Evolutionary conservation across 2,797 vertebrate genomes (phyloP).

Genomic region (Myiothlypis chrysogaster): DNA sequence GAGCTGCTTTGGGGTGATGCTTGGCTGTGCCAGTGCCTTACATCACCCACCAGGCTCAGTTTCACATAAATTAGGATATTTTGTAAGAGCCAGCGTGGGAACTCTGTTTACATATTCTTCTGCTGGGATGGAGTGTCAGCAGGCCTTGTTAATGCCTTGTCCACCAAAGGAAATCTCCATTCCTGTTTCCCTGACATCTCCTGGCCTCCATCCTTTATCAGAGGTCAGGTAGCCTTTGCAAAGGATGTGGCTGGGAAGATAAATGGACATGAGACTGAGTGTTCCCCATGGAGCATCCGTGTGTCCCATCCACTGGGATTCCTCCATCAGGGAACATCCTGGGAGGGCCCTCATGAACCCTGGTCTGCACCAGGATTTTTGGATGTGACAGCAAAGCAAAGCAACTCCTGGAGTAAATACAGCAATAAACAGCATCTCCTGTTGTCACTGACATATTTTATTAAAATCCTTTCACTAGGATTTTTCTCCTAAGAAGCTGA

Average conservation of each 20-base stretch:
- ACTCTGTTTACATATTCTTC: background rate
- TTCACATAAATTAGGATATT: background rate
- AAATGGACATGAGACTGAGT: background rate
- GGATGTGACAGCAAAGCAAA: background rate
- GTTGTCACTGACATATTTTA: no score
- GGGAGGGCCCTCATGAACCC: background rate
- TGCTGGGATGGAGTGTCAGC: background rate
- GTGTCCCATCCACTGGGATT: background rate
- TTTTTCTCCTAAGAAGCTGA: no score
- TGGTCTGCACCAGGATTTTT: background rate
- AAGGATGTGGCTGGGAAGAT: background rate
- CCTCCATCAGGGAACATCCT: background rate
- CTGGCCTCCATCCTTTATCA: background rate
- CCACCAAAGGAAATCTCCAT: background rate
- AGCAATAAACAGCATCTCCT: background rate
- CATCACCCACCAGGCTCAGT: background rate
- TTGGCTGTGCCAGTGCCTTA: background rate
- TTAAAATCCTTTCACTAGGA: no score
- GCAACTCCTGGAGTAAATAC: background rate
- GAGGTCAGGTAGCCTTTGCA: background rate
- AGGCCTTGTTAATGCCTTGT: background rate
- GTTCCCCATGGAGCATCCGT: accelerated
- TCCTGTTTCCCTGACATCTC: background rate
- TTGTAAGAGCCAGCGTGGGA: background rate
- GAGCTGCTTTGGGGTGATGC: background rate